phyloP scores from a whole-genome alignment of 1,140 invertebrate genomes.

The Littorina saxatilis region DNA sequence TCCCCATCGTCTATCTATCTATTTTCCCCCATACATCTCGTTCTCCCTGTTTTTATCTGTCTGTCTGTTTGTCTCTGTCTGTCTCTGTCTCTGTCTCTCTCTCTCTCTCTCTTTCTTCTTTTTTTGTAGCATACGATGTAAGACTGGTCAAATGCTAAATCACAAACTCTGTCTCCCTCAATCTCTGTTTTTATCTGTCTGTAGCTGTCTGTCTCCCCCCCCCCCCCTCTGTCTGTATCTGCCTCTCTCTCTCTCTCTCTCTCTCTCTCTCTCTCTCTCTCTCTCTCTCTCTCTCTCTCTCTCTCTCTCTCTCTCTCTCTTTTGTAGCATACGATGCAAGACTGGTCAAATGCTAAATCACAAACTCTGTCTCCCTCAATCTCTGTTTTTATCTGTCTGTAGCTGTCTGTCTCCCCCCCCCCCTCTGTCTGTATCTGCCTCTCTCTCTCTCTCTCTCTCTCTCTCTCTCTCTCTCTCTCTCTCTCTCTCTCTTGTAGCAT shows the following conservation, averaged over 20 bases:
- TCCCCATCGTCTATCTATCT: no score
- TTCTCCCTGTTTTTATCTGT: not conserved
- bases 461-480: not conserved
- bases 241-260: not conserved
- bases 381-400: not conserved
- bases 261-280: not conserved
- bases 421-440: not conserved
- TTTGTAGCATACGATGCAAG: no score
- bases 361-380: not conserved
- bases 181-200: not conserved
- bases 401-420: not conserved
- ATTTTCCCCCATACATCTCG: no score
- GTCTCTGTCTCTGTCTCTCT: not conserved
- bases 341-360: no score
- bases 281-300: not conserved
- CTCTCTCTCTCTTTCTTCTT: not conserved
- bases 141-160: no score
- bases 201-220: no score
- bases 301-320: not conserved
- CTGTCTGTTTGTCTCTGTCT: not conserved
- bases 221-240: no score
- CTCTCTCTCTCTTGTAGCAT: no score
- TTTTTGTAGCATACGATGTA: no score
- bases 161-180: not conserved
- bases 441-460: slow-evolving; percentile 1